These are phyloP conservation scores for Drosophila suboccidentalis DNA, from an alignment of 2,888 invertebrate species.

Conservation along the genomic window DNA sequence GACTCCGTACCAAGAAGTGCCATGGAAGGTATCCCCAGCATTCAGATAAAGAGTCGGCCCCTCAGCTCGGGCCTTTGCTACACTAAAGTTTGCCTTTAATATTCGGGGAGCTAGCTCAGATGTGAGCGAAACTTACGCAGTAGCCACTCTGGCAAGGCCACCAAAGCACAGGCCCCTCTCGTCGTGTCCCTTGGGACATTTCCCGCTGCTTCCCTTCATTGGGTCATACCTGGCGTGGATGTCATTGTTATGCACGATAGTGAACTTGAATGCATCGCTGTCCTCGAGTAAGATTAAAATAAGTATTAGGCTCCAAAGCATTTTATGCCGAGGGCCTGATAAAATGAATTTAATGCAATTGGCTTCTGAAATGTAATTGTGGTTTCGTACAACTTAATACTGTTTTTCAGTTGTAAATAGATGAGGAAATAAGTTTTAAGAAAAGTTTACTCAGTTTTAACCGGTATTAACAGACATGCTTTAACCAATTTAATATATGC, in stretches of 20 bases:
- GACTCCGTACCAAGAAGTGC: constrained; percentile 92
- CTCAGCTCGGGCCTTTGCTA: constrained; percentile 86
- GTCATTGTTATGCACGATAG: constrained; percentile 94
- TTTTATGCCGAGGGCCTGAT: constrained; percentile 72
- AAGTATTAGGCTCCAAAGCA: constrained; percentile 89
- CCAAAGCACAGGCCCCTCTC: constrained; percentile 90
- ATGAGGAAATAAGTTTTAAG: not conserved
- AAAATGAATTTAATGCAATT: not conserved
- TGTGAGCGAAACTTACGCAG: constrained; percentile 49
- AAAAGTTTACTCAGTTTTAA: constrained; percentile 6
- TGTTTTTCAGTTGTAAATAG: not conserved
- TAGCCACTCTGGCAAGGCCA: constrained; percentile 91
- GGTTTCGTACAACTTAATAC: not conserved
- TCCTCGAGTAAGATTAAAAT: not conserved
- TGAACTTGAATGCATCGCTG: constrained; percentile 42
- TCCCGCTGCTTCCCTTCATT: constrained; percentile 89
- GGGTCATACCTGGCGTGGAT: constrained; percentile 93
- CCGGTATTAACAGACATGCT: not conserved
- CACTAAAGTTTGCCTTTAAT: constrained; percentile 1
- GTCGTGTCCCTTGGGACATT: constrained; percentile 86
- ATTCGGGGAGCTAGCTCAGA: not conserved
- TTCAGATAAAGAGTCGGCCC: constrained; percentile 90
- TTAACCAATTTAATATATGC: not conserved
- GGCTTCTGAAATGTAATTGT: not conserved
- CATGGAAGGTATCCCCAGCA: constrained; percentile 95